phyloP scores from a whole-genome alignment of 2,888 invertebrate species.

The Paralinhomoeus sp. region DNA sequence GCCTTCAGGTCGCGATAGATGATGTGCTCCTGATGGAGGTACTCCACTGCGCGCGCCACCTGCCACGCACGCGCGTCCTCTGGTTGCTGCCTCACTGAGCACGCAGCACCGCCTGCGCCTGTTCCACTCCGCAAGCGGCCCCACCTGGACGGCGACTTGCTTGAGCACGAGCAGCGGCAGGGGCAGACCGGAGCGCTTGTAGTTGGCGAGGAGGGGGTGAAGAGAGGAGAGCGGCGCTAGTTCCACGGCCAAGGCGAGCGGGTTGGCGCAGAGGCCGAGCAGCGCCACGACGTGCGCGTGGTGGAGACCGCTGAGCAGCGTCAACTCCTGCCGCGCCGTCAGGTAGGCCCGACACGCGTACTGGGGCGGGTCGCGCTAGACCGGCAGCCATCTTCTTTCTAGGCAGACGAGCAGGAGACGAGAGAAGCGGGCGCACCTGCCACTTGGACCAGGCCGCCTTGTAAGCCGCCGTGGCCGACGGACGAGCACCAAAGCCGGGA shows the following conservation, averaged over 20 bases:
- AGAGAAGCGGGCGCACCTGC: too few relatives aligned
- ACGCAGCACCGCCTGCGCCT: too few relatives aligned
- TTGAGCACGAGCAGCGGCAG: conserved; percentile 57
- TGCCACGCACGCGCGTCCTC: conserved; percentile 15
- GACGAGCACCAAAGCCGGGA: conserved; percentile 46
- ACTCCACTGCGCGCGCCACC: conserved; percentile 76
- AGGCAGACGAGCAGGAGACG: too few relatives aligned
- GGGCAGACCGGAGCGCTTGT: conserved; percentile 56
- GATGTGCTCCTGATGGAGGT: conserved; percentile 70
- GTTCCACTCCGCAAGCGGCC: not conserved
- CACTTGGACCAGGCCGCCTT: conserved; percentile 60
- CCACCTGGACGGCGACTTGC: conserved; percentile 55
- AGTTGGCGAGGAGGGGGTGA: conserved; percentile 56
- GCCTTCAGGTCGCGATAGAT: conserved; percentile 59
- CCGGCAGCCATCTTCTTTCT: too few relatives aligned
- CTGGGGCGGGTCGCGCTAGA: conserved; percentile 63
- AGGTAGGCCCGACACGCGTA: conserved; percentile 87
- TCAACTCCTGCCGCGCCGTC: conserved; percentile 76
- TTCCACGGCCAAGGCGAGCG: conserved; percentile 62
- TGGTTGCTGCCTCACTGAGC: too few relatives aligned
- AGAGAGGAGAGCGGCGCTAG: conserved; percentile 78
- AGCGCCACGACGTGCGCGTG: conserved; percentile 80
- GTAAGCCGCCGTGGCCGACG: conserved; percentile 41
- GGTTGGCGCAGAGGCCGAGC: conserved; percentile 58
- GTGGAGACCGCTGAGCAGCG: conserved; percentile 55